phyloP scores from a whole-genome alignment of 2,888 invertebrate genomes.

The Euzophera pinguis region DNA sequence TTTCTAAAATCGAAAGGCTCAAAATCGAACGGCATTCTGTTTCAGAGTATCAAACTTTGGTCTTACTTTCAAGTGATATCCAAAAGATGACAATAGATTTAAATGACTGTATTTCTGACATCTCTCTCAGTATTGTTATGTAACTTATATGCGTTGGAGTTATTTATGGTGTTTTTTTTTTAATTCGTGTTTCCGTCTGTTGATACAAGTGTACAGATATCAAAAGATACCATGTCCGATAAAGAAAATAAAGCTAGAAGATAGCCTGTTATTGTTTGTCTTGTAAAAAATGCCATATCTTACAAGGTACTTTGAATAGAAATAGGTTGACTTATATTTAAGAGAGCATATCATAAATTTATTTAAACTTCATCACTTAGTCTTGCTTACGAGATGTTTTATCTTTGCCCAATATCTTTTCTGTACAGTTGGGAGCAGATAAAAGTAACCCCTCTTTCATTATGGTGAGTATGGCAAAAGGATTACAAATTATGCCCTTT shows the following conservation, averaged over 20 bases:
- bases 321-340: background rate
- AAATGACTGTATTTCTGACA: constrained; percentile 70
- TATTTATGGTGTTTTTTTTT: constrained; percentile 54
- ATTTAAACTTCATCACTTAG: too few species aligned
- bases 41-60: constrained; percentile 25
- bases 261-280: constrained; percentile 38
- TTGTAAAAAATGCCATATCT: constrained; percentile 25
- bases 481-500: too few species aligned
- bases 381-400: too few species aligned
- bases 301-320: background rate
- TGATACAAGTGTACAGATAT: constrained; percentile 61
- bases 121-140: constrained; percentile 55
- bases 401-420: too few species aligned
- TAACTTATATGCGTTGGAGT: constrained; percentile 46
- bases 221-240: constrained; percentile 38
- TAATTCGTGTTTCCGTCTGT: constrained; percentile 46
- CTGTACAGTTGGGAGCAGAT: too few species aligned
- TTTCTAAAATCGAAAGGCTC: constrained; percentile 23
- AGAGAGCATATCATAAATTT: too few species aligned
- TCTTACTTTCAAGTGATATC: constrained; percentile 45
- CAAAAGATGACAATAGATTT: constrained; percentile 68
- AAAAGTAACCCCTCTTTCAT: too few species aligned
- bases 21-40: constrained; percentile 24
- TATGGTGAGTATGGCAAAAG: too few species aligned
- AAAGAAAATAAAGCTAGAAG: constrained; percentile 33